Base-by-base conservation (phyloP, 1,140 invertebrate species). In the Drosophila setifemur region DNA sequence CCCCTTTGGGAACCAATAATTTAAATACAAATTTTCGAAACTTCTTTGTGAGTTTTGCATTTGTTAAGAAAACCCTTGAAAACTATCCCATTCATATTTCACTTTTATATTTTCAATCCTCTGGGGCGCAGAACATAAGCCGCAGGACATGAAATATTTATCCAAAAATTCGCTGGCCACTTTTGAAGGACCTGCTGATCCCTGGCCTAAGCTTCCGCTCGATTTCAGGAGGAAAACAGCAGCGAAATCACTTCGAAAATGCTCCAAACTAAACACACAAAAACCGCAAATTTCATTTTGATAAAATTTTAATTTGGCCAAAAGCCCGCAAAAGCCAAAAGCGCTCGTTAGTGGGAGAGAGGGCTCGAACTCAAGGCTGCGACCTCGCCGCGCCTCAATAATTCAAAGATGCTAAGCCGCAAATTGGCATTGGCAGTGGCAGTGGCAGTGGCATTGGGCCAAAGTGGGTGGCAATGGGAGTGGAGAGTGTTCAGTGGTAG, bases 361-460 rank as follows among this genome's bases (percentile, higher is more conserved):
- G 8, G 43, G 28, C 16, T 23, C 18, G 44, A 49, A 33, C 61
- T 47, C 25, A 12, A 40, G 71, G 50, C 54, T 75, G 67, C 45
- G 72, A 81, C 76, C 71, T 73, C 58, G 49, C 53, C 48, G 74
- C 60, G 73, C 74, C 81, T 86, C 81, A 85, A 85, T 85, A 85
- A 85, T 85, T 85, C 72, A 85, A 86, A 85, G 81, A 85, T 86
- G 79, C 74, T 79, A 81, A 86, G 81, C 81, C 81, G 81, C 79
- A 85, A 85, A 85, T 85, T 85, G 79, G 81, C 75, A 78, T 55
- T 82, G 72, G 73, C 67, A 73, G 31, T 42, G 29, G 58, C 44
- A 49, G 25, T 40, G 45, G 63, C 47, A 45, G 18, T 37, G 31
- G 48, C 48, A 25, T 8, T 11, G 19, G 8, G 19, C 1, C 21